Base-by-base conservation (phyloP, 2,888 invertebrate genomes). In the Chalcosyrphus nemorum region DNA sequence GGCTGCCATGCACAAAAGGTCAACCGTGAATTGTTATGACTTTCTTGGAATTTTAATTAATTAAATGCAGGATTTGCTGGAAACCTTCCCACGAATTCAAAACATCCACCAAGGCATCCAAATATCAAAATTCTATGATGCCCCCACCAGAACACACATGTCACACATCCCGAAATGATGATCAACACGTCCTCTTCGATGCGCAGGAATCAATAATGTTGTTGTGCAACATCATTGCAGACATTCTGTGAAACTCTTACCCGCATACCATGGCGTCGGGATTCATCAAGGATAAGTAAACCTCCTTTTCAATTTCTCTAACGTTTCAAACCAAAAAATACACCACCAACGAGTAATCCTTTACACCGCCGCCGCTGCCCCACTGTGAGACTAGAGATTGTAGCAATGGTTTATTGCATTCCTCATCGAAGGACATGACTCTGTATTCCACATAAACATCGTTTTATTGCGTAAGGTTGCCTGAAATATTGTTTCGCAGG, bases 371-470 rank as follows among this genome's bases (percentile, higher is more conserved):
- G 11, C 17, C 21, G 27, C 24, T n/a, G n/a, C n/a, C n/a, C n/a
- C n/a, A n/a, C n/a, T n/a, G 15, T 21, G 13, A 4, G 4, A 59
- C n/a, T 41, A 45, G 6, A 5, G 35, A 54, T 47, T 59, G 41
- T n/a, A n/a, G n/a, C 54, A 54, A 35, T 65, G 56, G 45, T 38
- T 74, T 74, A 63, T 63, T 74, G 63, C 74, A 74, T 74, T 56
- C 74, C 29, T 27, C 54, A 54, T 50, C 29, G 41, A 50, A 52
- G 9, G 38, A 47, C 61, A 72, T 72, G 66, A 32, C 21, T 47
- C 29, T 21, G 2, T 6, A 29, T 27, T n/a, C 29, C 11, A 13
- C 32, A 63, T 50, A 24, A 54, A 35, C 52, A 9, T 57, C 41
- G n/a, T 13, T 45, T 27, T 54, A 29, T 63, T 65, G 56, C 56